Evolutionary conservation across 2,797 vertebrate genomes (phyloP).

Genomic region (Sebastes matsubarae): DNA sequence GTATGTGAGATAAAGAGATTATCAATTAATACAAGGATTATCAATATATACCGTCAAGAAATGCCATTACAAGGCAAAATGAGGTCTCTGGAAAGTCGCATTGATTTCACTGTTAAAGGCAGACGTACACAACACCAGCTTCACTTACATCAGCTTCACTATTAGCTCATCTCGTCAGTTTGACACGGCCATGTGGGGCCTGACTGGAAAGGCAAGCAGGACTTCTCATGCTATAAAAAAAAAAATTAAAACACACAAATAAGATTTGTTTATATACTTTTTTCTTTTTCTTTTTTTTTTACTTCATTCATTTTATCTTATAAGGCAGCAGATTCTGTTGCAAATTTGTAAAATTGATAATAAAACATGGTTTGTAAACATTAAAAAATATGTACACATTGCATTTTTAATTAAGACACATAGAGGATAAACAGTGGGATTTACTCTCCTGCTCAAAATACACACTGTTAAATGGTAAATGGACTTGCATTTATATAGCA

Average conservation of each 20-base stretch:
- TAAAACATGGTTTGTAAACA: neutral
- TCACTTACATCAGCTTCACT: neutral
- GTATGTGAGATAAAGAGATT: neutral
- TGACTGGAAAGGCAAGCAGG: neutral
- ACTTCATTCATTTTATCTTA: neutral
- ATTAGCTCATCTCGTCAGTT: neutral
- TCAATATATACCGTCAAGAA: conserved; percentile 3
- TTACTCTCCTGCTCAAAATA: neutral
- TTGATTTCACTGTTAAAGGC: neutral
- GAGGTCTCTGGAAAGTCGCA: neutral
- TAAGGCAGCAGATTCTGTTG: neutral
- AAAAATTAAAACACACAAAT: neutral
- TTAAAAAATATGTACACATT: neutral
- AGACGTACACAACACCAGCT: neutral
- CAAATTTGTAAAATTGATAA: neutral
- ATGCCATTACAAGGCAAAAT: neutral
- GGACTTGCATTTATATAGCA: no score
- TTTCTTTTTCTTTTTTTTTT: neutral
- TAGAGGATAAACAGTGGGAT: neutral
- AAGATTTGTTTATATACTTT: neutral
- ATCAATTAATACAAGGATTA: neutral
- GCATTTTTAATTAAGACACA: neutral
- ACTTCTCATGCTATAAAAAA: neutral
- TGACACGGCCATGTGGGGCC: neutral
- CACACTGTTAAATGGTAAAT: neutral